phyloP scores from a whole-genome alignment of 1,140 invertebrate genomes.

The Rhysida immarginata region DNA sequence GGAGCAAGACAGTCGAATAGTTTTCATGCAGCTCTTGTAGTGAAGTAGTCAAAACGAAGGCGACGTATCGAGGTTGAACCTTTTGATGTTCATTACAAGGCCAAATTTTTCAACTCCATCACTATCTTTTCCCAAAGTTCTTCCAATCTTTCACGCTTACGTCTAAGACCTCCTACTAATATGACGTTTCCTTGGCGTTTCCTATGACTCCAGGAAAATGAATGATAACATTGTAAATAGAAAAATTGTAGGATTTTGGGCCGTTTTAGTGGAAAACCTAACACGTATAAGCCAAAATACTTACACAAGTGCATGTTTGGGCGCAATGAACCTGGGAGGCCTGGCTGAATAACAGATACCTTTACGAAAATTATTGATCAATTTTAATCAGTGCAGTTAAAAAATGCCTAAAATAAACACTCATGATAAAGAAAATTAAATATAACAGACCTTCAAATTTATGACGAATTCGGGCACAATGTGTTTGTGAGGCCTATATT shows the following conservation, averaged over 20 bases:
- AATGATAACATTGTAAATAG: neutral
- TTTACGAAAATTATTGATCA: too few relatives aligned
- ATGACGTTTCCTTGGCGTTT: constrained; percentile 4
- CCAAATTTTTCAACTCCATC: constrained; percentile 11
- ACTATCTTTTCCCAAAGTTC: constrained; percentile 8
- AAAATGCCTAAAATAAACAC: too few relatives aligned
- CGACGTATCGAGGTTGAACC: constrained; percentile 10
- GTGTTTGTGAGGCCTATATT: too few relatives aligned
- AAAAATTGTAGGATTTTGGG: neutral
- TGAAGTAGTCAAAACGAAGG: constrained; percentile 12
- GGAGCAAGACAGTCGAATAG: constrained; percentile 4
- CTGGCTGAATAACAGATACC: too few relatives aligned
- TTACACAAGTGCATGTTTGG: neutral
- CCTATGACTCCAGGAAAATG: neutral
- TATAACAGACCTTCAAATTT: too few relatives aligned
- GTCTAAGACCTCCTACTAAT: constrained; percentile 5
- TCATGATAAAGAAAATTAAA: too few relatives aligned
- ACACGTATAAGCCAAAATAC: neutral
- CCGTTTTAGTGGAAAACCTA: neutral
- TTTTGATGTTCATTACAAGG: constrained; percentile 5
- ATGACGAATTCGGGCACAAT: too few relatives aligned
- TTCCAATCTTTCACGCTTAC: neutral
- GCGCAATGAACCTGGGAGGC: neutral
- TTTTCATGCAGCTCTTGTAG: neutral
- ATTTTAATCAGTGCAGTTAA: too few relatives aligned